Evolutionary conservation across 2,113 vertebrate species (phyloP), one percentile per base, ranked within the genome.

Genomic region (Tichodroma muraria): DNA sequence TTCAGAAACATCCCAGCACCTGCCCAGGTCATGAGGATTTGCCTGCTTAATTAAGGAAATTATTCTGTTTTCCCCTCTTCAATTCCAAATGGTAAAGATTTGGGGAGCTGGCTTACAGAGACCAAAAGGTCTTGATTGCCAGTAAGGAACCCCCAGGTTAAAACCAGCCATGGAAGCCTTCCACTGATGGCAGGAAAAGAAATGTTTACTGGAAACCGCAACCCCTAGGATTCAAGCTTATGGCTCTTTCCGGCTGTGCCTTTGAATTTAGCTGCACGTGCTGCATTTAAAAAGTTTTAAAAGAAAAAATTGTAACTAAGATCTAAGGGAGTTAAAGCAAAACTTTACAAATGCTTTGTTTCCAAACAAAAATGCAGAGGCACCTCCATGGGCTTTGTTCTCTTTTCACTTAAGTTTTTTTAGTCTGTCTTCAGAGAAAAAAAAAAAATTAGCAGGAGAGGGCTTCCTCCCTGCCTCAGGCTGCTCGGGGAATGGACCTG

Each of bases 231-330:
- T 89, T 92, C 73, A 85, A 91, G 57, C 61, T 91, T 81, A 54
- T 53, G 47, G 87, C 64, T 96, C 73, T 53, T 96, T 89, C 94
- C 84, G 49, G 79, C 92, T 75, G 95, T 89, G 76, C 75, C 92
- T 97, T 96, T 96, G 94, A 96, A 96, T 95, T 69, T 40, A 88
- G 72, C 65, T 59, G 44, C 77, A 73, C 80, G 80, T 49, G 78
- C 59, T 90, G 64, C 68, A 88, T 96, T 93, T 71, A 28, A 86
- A 92, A 95, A 91, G 35, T 80, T 61, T 49, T 15, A 11, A 60
- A 68, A 82, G 37, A 45, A 56, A 45, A 40, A 47, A 31, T 4
- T 49, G 42, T 75, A 75, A 90, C 85, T 33, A 82, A 89, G 89
- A 88, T 75, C 64, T 83, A 53, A 94, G 83, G 54, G 89, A 92